Evolutionary conservation across 2,113 vertebrate genomes (phyloP), one percentile per base, ranked within the genome.

Genomic region (Myrmophylax atrothorax): DNA sequence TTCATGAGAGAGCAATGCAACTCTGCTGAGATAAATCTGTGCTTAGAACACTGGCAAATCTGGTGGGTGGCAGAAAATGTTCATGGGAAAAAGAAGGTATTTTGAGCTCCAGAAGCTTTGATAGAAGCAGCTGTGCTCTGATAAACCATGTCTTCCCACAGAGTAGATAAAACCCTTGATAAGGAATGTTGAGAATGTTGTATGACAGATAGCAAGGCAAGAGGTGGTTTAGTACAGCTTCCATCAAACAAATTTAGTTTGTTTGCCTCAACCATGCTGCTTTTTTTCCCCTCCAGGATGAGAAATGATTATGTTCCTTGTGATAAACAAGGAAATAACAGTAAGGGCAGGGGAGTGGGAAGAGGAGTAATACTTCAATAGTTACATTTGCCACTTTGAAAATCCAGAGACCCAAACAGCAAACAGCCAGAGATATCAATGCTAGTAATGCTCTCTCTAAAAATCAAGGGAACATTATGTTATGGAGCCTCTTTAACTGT

Each of bases 11-110:
- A 77, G 26, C 42, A 77, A 93, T 26, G 49, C n/a, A 87, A 44
- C 73, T 87, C 68, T 47, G 42, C 8, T 6, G 89, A 87, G 94
- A 95, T 93, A 93, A 96, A 97, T 95, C 85, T 90, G 4, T 77
- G 17, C 47, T 80, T 47, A 79, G 59, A 90, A 59, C 59, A 26
- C 0, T 92, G 87, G 85, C 14, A 90, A 80, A 80, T 88, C 82
- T 93, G 35, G 35, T 38, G 69, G 62, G 44, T 83, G 76, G 64
- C 56, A 95, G 49, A 77, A 42, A 87, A 70, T 28, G 44, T 74
- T 92, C 69, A 70, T 64, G 76, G 75, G 90, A 64, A 68, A 90
- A 81, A 82, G 8, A 87, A 63, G 42, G 50, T 75, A 74, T 94
- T 91, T 87, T 86, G 90, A 88, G 72, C 29, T 89, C 55, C 60